Conservation (phyloP, 2,113 vertebrate species). For the Ascaphus truei region DNA sequence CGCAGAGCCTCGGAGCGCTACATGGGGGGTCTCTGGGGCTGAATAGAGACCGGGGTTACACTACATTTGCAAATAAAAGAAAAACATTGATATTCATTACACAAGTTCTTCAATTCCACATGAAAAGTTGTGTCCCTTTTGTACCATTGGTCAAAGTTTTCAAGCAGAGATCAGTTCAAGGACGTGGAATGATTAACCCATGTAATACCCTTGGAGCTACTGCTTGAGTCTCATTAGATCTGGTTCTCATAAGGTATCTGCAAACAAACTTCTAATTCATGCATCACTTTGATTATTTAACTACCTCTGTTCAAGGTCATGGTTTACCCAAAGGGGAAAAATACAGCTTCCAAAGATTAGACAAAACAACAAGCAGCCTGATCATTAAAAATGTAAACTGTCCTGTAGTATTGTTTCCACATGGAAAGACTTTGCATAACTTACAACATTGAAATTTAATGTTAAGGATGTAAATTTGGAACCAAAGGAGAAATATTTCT, state of each 20-base stretch:
- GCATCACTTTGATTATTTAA: background rate
- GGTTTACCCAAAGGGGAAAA: conserved; percentile 1
- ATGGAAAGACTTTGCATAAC: background rate
- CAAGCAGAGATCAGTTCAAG: background rate
- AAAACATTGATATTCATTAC: too few relatives aligned
- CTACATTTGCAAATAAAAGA: too few relatives aligned
- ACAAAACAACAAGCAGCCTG: background rate
- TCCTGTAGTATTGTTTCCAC: background rate
- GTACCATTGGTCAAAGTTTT: too few relatives aligned
- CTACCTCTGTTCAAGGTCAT: conserved; percentile 14
- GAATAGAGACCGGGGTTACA: too few relatives aligned
- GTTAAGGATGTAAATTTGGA: background rate
- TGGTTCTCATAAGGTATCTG: background rate
- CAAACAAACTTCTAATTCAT: conserved; percentile 18
- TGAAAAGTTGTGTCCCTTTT: too few relatives aligned
- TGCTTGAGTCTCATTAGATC: background rate
- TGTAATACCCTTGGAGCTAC: background rate
- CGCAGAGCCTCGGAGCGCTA: too few relatives aligned
- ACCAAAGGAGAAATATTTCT: background rate
- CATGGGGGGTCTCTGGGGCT: too few relatives aligned
- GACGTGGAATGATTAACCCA: background rate
- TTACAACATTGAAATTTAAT: background rate
- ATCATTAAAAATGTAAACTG: background rate
- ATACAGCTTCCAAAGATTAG: background rate
- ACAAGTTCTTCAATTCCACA: too few relatives aligned